Evolutionary conservation across 2,888 invertebrate genomes (phyloP).

Genomic region (Dryococelus australis): DNA sequence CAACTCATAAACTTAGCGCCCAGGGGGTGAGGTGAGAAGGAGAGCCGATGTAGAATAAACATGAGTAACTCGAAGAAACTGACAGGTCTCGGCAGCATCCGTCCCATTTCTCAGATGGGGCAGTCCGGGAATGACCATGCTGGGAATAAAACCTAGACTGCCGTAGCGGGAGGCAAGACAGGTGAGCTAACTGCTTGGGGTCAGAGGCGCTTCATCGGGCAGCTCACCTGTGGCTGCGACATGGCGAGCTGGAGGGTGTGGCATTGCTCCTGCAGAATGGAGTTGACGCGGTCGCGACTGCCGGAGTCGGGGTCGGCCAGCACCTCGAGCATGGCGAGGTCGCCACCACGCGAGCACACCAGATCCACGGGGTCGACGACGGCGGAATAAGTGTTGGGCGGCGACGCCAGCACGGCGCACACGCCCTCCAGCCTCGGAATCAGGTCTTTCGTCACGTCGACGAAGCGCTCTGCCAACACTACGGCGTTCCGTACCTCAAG

Average conservation of each 20-base stretch:
- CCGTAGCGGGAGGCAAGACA: no score
- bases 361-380: conserved; percentile 71
- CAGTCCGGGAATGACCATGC: no score
- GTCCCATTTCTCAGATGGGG: no score
- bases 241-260: conserved; percentile 75
- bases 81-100: no score
- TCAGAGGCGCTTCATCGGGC: no score
- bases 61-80: no score
- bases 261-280: conserved; percentile 78
- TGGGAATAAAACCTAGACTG: no score
- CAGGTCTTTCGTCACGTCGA: conserved; percentile 44
- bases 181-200: no score
- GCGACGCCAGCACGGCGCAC: conserved; percentile 74
- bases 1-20: no score
- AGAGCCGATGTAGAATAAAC: no score
- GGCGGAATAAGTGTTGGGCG: conserved; percentile 83
- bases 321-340: conserved; percentile 76
- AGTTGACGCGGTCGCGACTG: conserved; percentile 51
- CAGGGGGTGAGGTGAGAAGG: no score
- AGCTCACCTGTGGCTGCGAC: conserved; percentile 75
- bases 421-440: conserved; percentile 39
- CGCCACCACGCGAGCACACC: conserved; percentile 76
- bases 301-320: conserved; percentile 52
- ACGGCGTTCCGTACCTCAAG: conserved; percentile 66
- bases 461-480: conserved; percentile 49